Base-by-base conservation (phyloP, 2,113 vertebrate genomes). In the Hyaena hyaena region DNA sequence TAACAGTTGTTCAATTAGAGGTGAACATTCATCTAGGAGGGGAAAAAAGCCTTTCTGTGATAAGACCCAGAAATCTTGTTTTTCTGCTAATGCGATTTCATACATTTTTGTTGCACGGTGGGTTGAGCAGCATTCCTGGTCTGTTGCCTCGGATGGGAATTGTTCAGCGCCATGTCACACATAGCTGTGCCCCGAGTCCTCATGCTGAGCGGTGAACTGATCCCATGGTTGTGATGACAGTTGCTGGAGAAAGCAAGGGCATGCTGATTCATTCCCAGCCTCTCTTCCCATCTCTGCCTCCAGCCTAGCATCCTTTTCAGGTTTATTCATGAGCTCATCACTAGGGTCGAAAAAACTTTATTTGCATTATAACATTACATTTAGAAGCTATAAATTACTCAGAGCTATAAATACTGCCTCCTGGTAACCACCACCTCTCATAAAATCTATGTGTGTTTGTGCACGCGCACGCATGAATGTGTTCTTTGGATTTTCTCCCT, bases 341-440 rank as follows among this genome's bases (percentile, higher is more conserved):
- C 87, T 80, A 10, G n/a, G 81, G 95, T 84, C 86, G 58, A 77
- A 85, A 23, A 92, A 96, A 98, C 97, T 90, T 97, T 98, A 98
- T 98, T 98, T 98, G 97, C 98, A 98, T 99, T 96, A 96, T 98
- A 97, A 82, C 96, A 95, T 98, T 98, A 96, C 94, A 98, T 98
- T 98, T 98, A 98, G 98, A 99, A 98, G 97, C 97, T 97, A 95
- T 99, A 98, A 99, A 99, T 99, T 98, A 96, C 65, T 21, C 33
- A 79, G 87, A 97, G 92, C 98, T 97, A 98, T 99, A 99, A 99
- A 98, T 94, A 93, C 89, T 93, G 63, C 89, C 97, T 95, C 91
- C 88, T 96, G 90, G 94, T 98, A 97, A 98, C 97, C 7, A 12
- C 88, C 82, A 77, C 79, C 3, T 98, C 98, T 98, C 98, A 96